Conservation (phyloP, 2,797 vertebrate genomes). For the Propithecus perrieri region DNA sequence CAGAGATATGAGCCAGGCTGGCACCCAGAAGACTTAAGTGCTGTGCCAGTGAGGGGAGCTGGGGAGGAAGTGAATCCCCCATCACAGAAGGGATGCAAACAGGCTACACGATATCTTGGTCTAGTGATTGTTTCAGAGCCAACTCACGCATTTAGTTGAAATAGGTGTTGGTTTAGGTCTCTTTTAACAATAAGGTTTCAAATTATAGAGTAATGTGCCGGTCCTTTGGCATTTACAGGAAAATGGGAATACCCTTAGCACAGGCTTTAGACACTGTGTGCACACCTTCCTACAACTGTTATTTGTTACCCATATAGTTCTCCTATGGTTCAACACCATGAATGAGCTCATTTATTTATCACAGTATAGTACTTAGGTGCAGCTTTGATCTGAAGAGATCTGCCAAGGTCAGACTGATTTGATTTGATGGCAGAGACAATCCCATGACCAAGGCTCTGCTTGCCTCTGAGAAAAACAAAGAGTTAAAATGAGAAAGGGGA, state of each 20-base stretch:
- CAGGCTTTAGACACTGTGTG: background rate
- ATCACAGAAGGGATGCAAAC: background rate
- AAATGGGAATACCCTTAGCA: background rate
- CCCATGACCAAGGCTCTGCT: background rate
- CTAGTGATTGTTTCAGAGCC: background rate
- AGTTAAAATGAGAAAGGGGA: background rate
- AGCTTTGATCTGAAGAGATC: background rate
- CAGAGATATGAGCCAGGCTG: background rate
- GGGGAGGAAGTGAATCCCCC: background rate
- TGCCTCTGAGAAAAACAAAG: background rate
- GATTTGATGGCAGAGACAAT: background rate
- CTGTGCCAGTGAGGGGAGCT: background rate
- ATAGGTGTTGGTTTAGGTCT: background rate
- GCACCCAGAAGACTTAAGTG: background rate
- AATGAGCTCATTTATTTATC: background rate
- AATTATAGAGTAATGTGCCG: background rate
- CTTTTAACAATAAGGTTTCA: background rate
- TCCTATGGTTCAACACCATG: background rate
- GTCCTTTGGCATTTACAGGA: background rate
- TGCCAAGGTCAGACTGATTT: background rate
- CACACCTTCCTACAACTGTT: background rate
- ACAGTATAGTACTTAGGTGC: background rate
- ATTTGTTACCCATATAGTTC: background rate
- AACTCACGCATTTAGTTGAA: background rate
- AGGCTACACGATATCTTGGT: background rate